A percentile compares a stretch with the other conserved stretches of the same genome.
phyloP scores from a whole-genome alignment of 2,113 vertebrate genomes.

The Oryzias curvinotus region DNA sequence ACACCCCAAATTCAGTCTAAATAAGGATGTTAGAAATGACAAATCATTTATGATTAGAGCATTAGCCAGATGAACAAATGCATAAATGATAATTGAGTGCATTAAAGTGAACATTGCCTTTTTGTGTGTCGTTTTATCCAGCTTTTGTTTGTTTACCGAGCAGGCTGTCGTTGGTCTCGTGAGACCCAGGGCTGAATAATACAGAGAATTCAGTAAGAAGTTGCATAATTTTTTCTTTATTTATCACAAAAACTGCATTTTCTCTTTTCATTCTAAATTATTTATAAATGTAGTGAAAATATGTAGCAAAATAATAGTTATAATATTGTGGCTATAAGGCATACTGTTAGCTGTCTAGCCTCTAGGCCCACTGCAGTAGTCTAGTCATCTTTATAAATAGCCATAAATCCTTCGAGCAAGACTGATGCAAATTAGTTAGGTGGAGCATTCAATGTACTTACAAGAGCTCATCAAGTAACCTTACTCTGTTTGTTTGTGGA shows the following conservation, averaged over 20 bases:
- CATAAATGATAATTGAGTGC: slow-evolving; percentile 64
- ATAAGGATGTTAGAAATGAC: slow-evolving; percentile 61
- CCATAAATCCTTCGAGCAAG: slow-evolving; percentile 48
- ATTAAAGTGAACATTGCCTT: slow-evolving; percentile 43
- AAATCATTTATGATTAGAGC: slow-evolving; percentile 68
- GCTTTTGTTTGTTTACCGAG: slow-evolving; percentile 66
- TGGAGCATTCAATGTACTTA: slow-evolving; percentile 50
- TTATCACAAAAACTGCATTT: slow-evolving; percentile 33
- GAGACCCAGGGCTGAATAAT: slow-evolving; percentile 45
- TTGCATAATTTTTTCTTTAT: slow-evolving; percentile 29
- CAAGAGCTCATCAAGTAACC: slow-evolving; percentile 60
- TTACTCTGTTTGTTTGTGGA: slow-evolving; percentile 52
- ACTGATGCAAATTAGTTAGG: slow-evolving; percentile 61
- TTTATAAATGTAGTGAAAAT: slow-evolving; percentile 36
- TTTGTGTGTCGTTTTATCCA: slow-evolving; percentile 56
- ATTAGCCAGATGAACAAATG: slow-evolving; percentile 73
- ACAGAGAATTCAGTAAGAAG: slow-evolving; percentile 38
- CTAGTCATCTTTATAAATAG: slow-evolving; percentile 58
- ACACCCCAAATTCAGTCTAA: slow-evolving; percentile 47
- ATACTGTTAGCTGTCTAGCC: slow-evolving; percentile 21
- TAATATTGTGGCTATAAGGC: slow-evolving; percentile 5
- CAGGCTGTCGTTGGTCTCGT: slow-evolving; percentile 30
- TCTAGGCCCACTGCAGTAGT: slow-evolving; percentile 37
- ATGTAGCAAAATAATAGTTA: not conserved
- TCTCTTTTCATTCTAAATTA: slow-evolving; percentile 36